Percentiles rank a stretch among this genome's conserved stretches.
phyloP scores from a whole-genome alignment of 1,140 invertebrate genomes.

The Coboldia fuscipes region DNA sequence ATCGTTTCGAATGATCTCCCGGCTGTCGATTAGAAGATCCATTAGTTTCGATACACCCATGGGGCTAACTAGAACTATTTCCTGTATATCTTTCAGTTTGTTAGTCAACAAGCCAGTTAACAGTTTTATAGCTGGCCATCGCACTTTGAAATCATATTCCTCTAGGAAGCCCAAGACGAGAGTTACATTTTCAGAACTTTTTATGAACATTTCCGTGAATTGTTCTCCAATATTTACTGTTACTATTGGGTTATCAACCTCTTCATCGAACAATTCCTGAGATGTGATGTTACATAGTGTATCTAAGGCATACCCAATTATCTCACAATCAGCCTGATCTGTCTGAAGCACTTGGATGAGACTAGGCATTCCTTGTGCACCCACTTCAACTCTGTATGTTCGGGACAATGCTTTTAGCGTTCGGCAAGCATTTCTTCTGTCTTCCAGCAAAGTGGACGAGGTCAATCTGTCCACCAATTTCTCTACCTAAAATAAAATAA shows the following conservation, averaged over 20 bases:
- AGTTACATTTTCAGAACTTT: conserved; percentile 69
- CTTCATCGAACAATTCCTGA: conserved; percentile 62
- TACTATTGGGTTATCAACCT: conserved; percentile 37
- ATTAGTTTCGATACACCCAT: conserved; percentile 96
- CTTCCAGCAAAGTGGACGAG: conserved; percentile 82
- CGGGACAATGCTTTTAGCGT: conserved; percentile 84
- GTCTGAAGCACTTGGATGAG: conserved; percentile 50
- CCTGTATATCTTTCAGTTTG: conserved; percentile 81
- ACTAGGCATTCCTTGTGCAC: conserved; percentile 82
- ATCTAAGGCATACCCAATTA: conserved; percentile 77
- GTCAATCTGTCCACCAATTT: conserved; percentile 75
- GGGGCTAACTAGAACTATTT: conserved; percentile 81
- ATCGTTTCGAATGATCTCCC: conserved; percentile 95
- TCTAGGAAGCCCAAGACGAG: conserved; percentile 75
- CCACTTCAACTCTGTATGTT: conserved; percentile 87
- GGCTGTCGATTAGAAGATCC: conserved; percentile 79
- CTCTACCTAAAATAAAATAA: conserved; percentile 51
- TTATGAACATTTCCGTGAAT: conserved; percentile 97
- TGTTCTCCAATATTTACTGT: conserved; percentile 64
- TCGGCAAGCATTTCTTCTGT: conserved; percentile 86
- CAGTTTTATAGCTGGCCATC: conserved; percentile 71
- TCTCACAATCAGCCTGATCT: conserved; percentile 76
- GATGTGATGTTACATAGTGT: conserved; percentile 79
- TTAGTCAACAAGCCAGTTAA: conserved; percentile 62
- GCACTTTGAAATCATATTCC: conserved; percentile 81